These are phyloP conservation scores for Arrhopalites spinosus DNA, from an alignment of 2,888 invertebrate genomes.

Conservation along the genomic window DNA sequence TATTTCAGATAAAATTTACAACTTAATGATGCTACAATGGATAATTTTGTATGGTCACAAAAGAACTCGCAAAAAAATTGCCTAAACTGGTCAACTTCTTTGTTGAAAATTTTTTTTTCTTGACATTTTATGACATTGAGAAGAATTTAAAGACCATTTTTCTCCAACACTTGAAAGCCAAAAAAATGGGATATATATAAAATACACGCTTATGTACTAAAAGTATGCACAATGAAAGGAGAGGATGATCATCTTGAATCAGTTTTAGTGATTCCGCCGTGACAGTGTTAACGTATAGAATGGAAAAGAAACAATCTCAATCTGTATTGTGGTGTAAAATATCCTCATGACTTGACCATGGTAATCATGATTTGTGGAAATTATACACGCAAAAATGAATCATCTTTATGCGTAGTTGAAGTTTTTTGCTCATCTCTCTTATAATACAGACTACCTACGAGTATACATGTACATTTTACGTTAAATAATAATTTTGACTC, in stretches of 20 bases:
- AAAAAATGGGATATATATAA: too few species aligned
- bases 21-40: too few species aligned
- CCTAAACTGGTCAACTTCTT: background rate
- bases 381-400: constrained; percentile 9
- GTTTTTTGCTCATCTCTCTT: background rate
- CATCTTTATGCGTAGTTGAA: background rate
- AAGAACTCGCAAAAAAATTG: too few species aligned
- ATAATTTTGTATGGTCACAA: background rate
- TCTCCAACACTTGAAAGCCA: too few species aligned
- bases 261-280: too few species aligned
- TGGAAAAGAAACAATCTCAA: background rate
- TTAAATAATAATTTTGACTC: constrained; percentile 16
- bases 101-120: background rate
- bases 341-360: background rate
- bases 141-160: too few species aligned
- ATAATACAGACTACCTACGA: background rate
- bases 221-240: too few species aligned
- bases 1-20: too few species aligned
- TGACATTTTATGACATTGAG: background rate
- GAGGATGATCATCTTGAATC: too few species aligned
- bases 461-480: background rate
- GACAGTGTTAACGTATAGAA: constrained; percentile 2
- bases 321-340: too few species aligned
- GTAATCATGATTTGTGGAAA: background rate
- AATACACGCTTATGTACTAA: too few species aligned